Percentiles rank a stretch among this genome's conserved stretches.
These are phyloP conservation scores for Montipora sp. DNA, from an alignment of 64 coral and sea anemone species.

Conservation along the genomic window DNA sequence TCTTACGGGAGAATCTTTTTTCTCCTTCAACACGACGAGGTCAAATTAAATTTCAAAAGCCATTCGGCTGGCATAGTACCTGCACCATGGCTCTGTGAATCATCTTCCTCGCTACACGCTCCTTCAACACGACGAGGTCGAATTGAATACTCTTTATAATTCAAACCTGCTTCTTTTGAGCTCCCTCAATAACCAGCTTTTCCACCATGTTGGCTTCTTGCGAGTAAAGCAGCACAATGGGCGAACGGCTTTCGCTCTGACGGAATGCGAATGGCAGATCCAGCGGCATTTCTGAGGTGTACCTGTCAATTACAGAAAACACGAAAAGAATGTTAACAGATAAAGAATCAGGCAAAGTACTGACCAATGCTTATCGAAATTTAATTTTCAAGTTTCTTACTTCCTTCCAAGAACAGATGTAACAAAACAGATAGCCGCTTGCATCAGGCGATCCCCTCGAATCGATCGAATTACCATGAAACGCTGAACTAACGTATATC, in stretches of 20 bases:
- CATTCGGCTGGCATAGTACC: too few relatives aligned
- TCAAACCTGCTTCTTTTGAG: slow-evolving; percentile 89
- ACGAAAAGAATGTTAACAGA: background rate
- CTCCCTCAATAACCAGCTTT: slow-evolving; percentile 79
- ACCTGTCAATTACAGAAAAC: slow-evolving; percentile 34
- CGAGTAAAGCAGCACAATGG: slow-evolving; percentile 88
- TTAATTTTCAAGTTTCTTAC: slow-evolving; percentile 22
- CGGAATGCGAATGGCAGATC: slow-evolving; percentile 90
- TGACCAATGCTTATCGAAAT: background rate
- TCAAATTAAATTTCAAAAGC: too few relatives aligned
- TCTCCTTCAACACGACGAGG: too few relatives aligned
- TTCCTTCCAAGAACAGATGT: slow-evolving; percentile 92
- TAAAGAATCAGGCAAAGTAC: background rate
- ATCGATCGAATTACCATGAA: slow-evolving; percentile 97
- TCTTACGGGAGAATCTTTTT: too few relatives aligned
- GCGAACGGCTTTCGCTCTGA: slow-evolving; percentile 91
- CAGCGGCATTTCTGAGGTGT: slow-evolving; percentile 81
- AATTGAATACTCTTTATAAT: background rate
- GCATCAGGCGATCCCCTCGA: slow-evolving; percentile 90
- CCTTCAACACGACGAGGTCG: too few relatives aligned
- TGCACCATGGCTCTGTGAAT: too few relatives aligned
- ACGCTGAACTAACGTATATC: slow-evolving; percentile 87
- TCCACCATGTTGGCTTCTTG: slow-evolving; percentile 92
- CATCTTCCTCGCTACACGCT: too few relatives aligned
- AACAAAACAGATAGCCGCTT: slow-evolving; percentile 88